Evolutionary conservation across 2,113 vertebrate species (phyloP), one percentile per base, ranked within the genome.

Genomic region (Ellobius talpinus): DNA sequence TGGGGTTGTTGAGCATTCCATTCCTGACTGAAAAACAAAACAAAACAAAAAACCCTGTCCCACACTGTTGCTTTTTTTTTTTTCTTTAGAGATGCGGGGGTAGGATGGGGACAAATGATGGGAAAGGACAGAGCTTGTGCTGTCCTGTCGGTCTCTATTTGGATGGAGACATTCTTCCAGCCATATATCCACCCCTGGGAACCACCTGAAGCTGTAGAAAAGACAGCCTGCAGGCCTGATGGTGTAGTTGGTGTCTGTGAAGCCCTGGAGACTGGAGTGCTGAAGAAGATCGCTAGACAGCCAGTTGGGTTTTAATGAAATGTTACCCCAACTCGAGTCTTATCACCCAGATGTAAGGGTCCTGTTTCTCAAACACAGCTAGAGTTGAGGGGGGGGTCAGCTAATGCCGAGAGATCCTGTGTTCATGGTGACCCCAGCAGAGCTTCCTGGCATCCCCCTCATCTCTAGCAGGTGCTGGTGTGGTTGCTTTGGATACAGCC

Each of bases 391-490:
- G 63, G 36, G 16, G 42, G 45, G 31, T 23, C 33, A 39, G 58
- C 58, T 7, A 39, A 26, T 33, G 39, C 24, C 1, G 31, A 45
- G 77, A 36, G 65, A 85, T 89, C 42, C 61, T 26, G 24, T 42
- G 45, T 2, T 70, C 31, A 3, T 0, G 1, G 3, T 14, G 24
- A 36, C 70, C 95, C 72, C 26, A 78, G 73, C 45, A 52, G 7
- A 16, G 87, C 94, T 10, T 95, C 72, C 63, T 66, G 66, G 31
- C 65, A 45, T 42, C 87, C 42, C 21, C 0, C 89, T 97, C 68
- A 76, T 93, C 82, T 93, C 39, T 85, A 36, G 61, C 91, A 96
- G 94, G 65, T 96, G 88, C 91, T 82, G 5, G 31, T 92, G 90
- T 16, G 3, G 66, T 97, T 79, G 31, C 94, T 96, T 90, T 26